Evolutionary conservation across 2,113 vertebrate species (phyloP).

Genomic region (Chrysochloris asiatica): DNA sequence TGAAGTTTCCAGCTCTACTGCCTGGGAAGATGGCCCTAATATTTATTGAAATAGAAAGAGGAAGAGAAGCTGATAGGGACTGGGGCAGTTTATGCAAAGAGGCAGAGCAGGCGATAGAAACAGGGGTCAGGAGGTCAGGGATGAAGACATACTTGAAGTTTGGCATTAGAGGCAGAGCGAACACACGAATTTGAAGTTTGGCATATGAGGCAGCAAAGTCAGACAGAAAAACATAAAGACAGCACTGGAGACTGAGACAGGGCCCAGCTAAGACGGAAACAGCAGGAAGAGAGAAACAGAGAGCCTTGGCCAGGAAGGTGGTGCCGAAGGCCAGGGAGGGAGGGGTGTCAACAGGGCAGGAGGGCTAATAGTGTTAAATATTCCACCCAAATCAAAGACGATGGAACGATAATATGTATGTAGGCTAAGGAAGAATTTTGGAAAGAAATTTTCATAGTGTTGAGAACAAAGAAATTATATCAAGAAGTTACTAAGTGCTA

Average conservation of each 20-base stretch:
- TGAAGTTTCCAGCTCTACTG: background rate
- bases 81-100: background rate
- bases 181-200: too few species aligned
- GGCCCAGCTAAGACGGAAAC: background rate
- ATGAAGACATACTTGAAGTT: background rate
- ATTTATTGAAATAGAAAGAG: background rate
- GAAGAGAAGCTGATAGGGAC: background rate
- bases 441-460: background rate
- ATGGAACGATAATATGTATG: too few species aligned
- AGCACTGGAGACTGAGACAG: background rate
- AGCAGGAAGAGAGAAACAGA: background rate
- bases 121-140: background rate
- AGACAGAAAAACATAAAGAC: background rate
- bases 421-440: background rate
- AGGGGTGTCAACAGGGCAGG: background rate
- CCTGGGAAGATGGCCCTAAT: background rate
- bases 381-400: background rate
- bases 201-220: background rate
- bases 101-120: background rate
- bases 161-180: background rate
- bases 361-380: background rate
- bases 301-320: background rate
- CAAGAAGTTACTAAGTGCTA: background rate
- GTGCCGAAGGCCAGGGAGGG: background rate
- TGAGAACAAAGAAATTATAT: background rate